Conservation (phyloP, 2,888 invertebrate genomes). For the Lottia gigantea region DNA sequence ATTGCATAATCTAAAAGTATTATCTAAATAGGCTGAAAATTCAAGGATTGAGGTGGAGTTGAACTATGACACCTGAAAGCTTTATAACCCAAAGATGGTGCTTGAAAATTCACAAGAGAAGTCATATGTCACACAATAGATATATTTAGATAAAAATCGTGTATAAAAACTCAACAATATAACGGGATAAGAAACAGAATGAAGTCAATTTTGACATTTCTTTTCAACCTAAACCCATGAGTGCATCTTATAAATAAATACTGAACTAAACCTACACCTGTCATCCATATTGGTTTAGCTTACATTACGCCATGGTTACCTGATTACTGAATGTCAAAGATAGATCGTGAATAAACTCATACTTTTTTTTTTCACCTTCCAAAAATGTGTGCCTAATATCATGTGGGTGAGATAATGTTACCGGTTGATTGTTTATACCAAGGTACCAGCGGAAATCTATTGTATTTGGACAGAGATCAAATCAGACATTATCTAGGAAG, state of each 20-base stretch:
- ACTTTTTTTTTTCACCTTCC: not conserved
- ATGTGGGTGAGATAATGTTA: not conserved
- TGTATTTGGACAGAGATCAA: constrained; percentile 4
- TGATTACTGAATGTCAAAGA: constrained; percentile 9
- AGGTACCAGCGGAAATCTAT: not conserved
- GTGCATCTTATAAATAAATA: no score
- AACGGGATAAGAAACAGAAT: no score
- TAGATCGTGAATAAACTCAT: not conserved
- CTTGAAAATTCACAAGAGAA: no score
- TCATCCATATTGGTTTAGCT: not conserved
- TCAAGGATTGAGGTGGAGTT: no score
- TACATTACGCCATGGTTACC: not conserved
- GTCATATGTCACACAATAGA: no score
- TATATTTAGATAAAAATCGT: no score
- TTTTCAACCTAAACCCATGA: not conserved
- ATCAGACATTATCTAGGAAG: not conserved
- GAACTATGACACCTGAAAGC: no score
- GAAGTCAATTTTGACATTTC: not conserved
- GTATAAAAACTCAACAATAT: no score
- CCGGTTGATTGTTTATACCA: not conserved
- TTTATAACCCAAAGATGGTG: no score
- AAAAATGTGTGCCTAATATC: not conserved
- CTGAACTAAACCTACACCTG: not conserved
- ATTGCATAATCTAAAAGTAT: no score
- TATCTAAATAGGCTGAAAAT: no score